Evolutionary conservation across 2,113 vertebrate species (phyloP), one percentile per base, ranked within the genome.

Genomic region (Hippoglossus stenolepis): DNA sequence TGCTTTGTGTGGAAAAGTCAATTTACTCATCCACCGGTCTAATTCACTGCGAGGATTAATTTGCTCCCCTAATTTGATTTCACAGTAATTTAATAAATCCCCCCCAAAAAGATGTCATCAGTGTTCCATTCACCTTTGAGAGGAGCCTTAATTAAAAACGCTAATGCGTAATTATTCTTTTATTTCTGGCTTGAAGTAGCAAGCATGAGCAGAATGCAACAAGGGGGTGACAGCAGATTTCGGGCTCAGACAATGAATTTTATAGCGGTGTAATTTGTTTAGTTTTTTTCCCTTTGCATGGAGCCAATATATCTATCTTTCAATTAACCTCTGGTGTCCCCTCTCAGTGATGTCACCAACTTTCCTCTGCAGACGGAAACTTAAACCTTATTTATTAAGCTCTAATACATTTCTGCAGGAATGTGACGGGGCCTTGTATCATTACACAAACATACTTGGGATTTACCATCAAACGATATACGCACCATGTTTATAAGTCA

Each of bases 11-110:
- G 79, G 57, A 75, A 80, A 89, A 78, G 80, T 70, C 64, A 66
- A 70, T 89, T 80, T 86, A 80, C 84, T 74, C 85, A 83, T 74
- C 80, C 75, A 80, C 57, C 73, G 74, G 75, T 82, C 80, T 87
- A 85, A 89, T 73, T 82, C 66, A 77, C 49, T 43, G 31, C n/a
- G 0, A 73, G 69, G 85, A 88, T 90, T 89, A 84, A 88, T 85
- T 82, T 71, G 57, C 73, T 65, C 23, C 54, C 4, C 56, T 86
- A 87, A 90, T 89, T 90, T 84, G 65, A 90, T 86, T 88, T 83
- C 73, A 79, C 65, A 75, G 59, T 84, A 58, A 85, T 87, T 86
- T 74, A 85, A 87, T 90, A 80, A 82, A 86, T 86, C 82, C 53
- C 60, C 38, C 15, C 18, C 61, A 62, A 31, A 64, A 75, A 80